Base-by-base conservation (phyloP, 2,888 invertebrate species). In the Chromoteleia sp. region DNA sequence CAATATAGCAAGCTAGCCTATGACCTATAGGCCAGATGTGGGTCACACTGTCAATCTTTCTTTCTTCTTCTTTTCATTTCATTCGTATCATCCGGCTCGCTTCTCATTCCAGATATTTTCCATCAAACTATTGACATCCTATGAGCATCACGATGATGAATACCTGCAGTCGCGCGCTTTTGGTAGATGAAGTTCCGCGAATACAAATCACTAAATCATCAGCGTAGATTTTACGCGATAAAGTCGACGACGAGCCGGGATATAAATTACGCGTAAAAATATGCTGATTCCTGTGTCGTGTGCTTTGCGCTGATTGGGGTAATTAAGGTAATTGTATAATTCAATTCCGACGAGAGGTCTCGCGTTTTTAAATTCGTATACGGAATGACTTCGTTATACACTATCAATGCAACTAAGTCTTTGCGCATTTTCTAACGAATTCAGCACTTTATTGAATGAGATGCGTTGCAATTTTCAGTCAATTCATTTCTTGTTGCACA, bases 1-100 rank as follows among this genome's bases (percentile, higher is more conserved):
- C 90, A 87, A 90, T 89, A 89, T 87, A 85, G 84, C 84, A 81
- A 83, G 82, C 85, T 86, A 82, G 85, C 84, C 86, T 86, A 84
- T 85, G 87, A 86, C 87, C 86, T 84, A 84, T 85, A 83, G 85
- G 84, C 85, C 83, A 85, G 79, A 89, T 88, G 83, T 89, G 85
- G 89, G 89, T 90, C 89, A 87, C 85, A 86, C 84, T 82, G 86
- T 85, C 83, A 67, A 75, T 79, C 70, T 74, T 75, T 36, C 67
- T 76, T 76, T 71, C 63, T 68, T 70, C 56, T 65, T 81, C 76
- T 67, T 78, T 79, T 70, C 79, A 79, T 73, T 75, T 56, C 78
- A 75, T 82, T 61, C 68, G 63, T 65, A 59, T 80, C 71, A 76
- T 74, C 39, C 54, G 12, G 59, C 63, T 73, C 65, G 70, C 30